These are phyloP conservation scores for Ctenochaetus hawaiiensis DNA, from an alignment of 2,797 vertebrate species.

Conservation along the genomic window DNA sequence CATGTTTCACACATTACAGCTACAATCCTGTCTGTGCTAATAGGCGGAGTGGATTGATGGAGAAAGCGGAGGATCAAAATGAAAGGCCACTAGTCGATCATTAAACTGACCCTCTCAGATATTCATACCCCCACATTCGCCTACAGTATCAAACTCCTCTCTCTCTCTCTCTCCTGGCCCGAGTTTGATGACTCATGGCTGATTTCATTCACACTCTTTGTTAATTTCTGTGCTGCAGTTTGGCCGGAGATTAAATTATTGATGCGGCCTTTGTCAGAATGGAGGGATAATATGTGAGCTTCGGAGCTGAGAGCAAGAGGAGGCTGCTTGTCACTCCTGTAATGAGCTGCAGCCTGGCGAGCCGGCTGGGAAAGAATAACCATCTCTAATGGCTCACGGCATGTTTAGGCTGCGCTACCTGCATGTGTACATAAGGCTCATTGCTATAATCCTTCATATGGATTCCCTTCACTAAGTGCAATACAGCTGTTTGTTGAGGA, in stretches of 20 bases:
- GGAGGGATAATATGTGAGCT: slow-evolving; percentile 66
- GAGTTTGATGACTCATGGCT: slow-evolving; percentile 70
- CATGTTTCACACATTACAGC: not conserved
- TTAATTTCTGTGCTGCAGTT: slow-evolving; percentile 76
- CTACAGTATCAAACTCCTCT: slow-evolving; percentile 56
- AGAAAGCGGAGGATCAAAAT: slow-evolving; percentile 16
- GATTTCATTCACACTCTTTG: slow-evolving; percentile 77
- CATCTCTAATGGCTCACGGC: not conserved
- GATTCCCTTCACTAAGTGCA: too few species aligned
- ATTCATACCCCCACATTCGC: slow-evolving; percentile 51
- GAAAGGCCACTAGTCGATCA: slow-evolving; percentile 30
- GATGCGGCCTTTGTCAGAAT: slow-evolving; percentile 75
- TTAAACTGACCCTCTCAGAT: slow-evolving; percentile 53
- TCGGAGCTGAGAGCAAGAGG: slow-evolving; percentile 46
- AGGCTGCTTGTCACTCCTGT: slow-evolving; percentile 35
- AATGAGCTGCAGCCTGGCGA: slow-evolving; percentile 27
- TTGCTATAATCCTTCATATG: too few species aligned
- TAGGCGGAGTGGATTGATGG: slow-evolving; percentile 31
- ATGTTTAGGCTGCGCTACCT: not conserved
- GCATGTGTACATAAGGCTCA: not conserved
- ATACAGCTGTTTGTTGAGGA: not conserved
- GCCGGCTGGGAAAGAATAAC: not conserved
- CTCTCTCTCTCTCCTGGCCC: slow-evolving; percentile 20
- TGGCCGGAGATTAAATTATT: slow-evolving; percentile 84
- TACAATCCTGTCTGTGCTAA: not conserved